Evolutionary conservation across 2,797 vertebrate species (phyloP), one percentile per base, ranked within the genome.

Genomic region (Dallia pectoralis): DNA sequence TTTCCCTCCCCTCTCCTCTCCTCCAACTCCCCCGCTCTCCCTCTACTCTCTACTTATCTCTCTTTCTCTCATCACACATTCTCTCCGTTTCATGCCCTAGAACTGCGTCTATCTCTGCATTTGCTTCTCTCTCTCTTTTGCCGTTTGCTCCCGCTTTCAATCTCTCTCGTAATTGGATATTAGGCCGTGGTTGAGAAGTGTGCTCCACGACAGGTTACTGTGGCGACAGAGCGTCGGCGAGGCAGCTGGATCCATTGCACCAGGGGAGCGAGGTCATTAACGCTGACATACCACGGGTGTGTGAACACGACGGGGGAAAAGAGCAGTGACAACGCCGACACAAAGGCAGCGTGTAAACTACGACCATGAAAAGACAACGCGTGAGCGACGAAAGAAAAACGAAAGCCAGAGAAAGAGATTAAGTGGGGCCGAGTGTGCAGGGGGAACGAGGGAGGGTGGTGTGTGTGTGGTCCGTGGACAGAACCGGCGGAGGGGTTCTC

Each of bases 181-280:
- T 16, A 16, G 27, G 29, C 61, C 18, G 29, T 29, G 8, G 61
- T 63, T 63, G 27, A 32, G 16, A 63, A 8, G 14, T 30, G 61
- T 25, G 25, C 27, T 63, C 15, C 25, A 27, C 63, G 71, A 77
- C 71, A 64, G 53, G 68, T 74, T 74, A 16, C 77, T 73, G 62
- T 47, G 61, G 67, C 22, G 53, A 56, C 53, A 19, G 68, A 53
- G 48, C 44, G 53, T 68, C 18, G 27, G 30, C 14, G 61, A 66
- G 73, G 29, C 47, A 44, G 73, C 77, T 63, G 71, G 68, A 77
- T 82, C 66, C 71, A 82, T 77, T 79, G 75, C 61, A 56, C 32
- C 32, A 32, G 16, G 29, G 14, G 29, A 63, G 27, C 72, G 67
- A 79, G 72, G 71, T 67, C 71, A 79, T 76, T 73, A 76, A 70